These are phyloP conservation scores for Stegana nigrithorax DNA, from an alignment of 2,888 invertebrate species.

Conservation along the genomic window DNA sequence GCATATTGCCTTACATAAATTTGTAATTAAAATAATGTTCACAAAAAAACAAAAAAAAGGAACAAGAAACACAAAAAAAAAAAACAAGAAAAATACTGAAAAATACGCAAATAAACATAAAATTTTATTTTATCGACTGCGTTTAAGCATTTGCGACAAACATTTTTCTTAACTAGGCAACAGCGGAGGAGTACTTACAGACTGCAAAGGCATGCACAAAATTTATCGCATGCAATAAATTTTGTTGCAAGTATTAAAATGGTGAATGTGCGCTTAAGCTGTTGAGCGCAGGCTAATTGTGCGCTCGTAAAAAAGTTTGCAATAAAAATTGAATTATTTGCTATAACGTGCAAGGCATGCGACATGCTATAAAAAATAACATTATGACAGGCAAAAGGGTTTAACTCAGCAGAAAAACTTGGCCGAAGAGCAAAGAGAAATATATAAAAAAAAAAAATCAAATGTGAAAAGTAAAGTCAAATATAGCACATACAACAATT, in stretches of 20 bases:
- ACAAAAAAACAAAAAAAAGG: neutral
- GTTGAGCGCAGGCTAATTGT: neutral
- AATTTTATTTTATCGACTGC: neutral
- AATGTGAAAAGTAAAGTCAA: neutral
- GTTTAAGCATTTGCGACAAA: neutral
- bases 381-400: neutral
- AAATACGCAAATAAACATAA: slow-evolving; percentile 17
- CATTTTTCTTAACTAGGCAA: no score
- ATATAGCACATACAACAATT: no score
- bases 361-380: neutral
- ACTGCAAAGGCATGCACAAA: no score
- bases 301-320: neutral
- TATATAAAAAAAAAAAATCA: neutral
- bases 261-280: neutral
- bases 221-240: slow-evolving; percentile 18
- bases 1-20: no score
- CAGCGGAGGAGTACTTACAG: no score
- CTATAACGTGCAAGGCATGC: neutral
- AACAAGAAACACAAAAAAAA: neutral
- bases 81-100: slow-evolving; percentile 31
- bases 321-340: neutral
- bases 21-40: no score
- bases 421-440: neutral
- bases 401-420: neutral
- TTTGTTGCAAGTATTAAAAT: slow-evolving; percentile 10